phyloP scores from a whole-genome alignment of 2,113 vertebrate genomes.

The Caranx melampygus region DNA sequence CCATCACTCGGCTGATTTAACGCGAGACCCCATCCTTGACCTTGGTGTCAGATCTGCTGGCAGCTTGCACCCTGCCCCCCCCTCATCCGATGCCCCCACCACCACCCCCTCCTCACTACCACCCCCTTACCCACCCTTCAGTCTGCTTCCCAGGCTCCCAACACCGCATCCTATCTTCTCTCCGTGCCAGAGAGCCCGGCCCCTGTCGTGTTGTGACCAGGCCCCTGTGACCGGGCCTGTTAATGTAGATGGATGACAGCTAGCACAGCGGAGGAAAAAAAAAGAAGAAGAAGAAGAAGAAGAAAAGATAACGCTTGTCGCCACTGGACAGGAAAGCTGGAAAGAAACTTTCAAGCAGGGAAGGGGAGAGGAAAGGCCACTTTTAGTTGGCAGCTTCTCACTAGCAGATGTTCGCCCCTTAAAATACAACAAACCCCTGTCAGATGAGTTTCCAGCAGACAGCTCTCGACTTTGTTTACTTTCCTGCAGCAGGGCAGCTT shows the following conservation, averaged over 20 bases:
- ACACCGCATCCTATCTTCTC: constrained; percentile 38
- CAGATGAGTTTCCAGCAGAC: constrained; percentile 42
- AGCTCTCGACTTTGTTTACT: constrained; percentile 24
- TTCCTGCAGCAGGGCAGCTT: constrained; percentile 18
- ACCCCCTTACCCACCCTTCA: neutral
- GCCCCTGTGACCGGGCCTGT: constrained; percentile 30
- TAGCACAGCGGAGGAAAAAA: constrained; percentile 9
- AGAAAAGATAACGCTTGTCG: constrained; percentile 51
- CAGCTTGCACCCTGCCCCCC: constrained; percentile 39
- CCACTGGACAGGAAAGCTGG: constrained; percentile 51
- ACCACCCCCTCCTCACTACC: no score
- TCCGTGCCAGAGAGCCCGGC: constrained; percentile 23
- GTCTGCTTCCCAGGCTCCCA: constrained; percentile 1
- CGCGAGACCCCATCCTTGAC: constrained; percentile 54
- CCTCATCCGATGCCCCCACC: no score
- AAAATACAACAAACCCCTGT: constrained; percentile 60
- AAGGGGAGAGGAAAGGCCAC: constrained; percentile 20
- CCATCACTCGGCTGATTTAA: constrained; percentile 58
- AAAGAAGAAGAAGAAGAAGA: no score
- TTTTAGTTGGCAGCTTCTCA: constrained; percentile 57
- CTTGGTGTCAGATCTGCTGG: constrained; percentile 65
- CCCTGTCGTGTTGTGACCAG: constrained; percentile 33
- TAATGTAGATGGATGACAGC: constrained; percentile 67
- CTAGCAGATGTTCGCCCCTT: constrained; percentile 68
- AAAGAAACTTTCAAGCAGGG: constrained; percentile 9